phyloP scores from a whole-genome alignment of 2,113 vertebrate species.

The Myotis brandtii region DNA sequence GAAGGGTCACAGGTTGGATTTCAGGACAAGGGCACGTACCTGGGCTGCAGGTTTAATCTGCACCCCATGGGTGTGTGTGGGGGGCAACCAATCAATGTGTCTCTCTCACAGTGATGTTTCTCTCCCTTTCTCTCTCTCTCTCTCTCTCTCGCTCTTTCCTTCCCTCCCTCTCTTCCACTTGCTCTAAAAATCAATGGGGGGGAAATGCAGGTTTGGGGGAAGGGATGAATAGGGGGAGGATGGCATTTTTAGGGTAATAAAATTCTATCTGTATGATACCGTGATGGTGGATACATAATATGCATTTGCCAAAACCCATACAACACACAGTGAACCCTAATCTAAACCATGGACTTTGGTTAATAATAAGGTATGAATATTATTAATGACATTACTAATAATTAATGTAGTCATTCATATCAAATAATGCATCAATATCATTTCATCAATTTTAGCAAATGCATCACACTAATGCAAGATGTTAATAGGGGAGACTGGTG shows the following conservation, averaged over 20 bases:
- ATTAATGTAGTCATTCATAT: background rate
- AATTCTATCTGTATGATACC: background rate
- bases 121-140: too few relatives aligned
- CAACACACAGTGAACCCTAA: background rate
- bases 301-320: background rate
- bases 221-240: background rate
- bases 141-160: too few relatives aligned
- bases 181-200: too few relatives aligned
- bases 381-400: background rate
- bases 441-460: background rate
- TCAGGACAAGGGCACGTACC: too few relatives aligned
- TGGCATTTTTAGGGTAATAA: background rate
- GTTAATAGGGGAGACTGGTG: background rate
- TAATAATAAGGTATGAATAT: background rate
- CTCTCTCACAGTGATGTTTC: too few relatives aligned
- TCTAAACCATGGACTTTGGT: background rate
- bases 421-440: background rate
- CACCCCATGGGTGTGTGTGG: too few relatives aligned
- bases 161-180: too few relatives aligned
- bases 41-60: background rate
- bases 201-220: background rate
- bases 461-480: background rate
- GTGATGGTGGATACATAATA: background rate
- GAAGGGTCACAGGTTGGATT: background rate
- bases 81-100: too few relatives aligned